Percentiles rank a stretch among this genome's conserved stretches.
phyloP scores from a whole-genome alignment of 2,888 invertebrate genomes.

The Oasisia sp. region DNA sequence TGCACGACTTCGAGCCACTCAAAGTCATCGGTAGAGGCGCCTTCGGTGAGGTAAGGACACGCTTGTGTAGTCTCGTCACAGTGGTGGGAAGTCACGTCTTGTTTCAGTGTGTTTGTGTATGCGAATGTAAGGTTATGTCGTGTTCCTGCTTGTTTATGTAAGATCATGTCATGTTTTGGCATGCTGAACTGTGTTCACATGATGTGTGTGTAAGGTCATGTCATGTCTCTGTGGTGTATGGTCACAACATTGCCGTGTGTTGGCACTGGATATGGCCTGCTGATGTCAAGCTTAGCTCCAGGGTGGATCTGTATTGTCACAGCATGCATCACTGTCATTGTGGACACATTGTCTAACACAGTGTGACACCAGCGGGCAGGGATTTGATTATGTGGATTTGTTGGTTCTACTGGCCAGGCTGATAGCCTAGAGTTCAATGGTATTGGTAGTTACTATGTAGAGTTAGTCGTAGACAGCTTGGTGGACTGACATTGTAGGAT shows the following conservation, averaged over 20 bases:
- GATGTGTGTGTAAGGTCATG: no score
- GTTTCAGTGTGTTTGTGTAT: no score
- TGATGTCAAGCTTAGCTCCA: background rate
- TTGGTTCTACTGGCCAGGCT: background rate
- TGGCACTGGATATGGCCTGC: background rate
- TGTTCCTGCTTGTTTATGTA: no score
- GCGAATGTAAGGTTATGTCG: no score
- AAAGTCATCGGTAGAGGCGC: conserved; percentile 79
- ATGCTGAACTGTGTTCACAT: no score
- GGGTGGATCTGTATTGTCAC: background rate
- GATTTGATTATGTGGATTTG: background rate
- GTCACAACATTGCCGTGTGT: background rate
- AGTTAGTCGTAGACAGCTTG: background rate
- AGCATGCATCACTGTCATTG: background rate
- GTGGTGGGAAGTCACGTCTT: no score
- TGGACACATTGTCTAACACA: background rate
- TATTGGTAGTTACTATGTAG: background rate
- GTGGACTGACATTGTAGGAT: no score
- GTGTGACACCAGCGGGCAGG: background rate
- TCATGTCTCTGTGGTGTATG: no score
- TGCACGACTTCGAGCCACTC: conserved; percentile 97
- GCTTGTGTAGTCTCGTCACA: no score
- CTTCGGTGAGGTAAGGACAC: conserved; percentile 68
- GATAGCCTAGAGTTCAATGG: background rate
- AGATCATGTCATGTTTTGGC: no score